Evolutionary conservation across 2,797 vertebrate genomes (phyloP).

Genomic region (Eulemur coronatus): DNA sequence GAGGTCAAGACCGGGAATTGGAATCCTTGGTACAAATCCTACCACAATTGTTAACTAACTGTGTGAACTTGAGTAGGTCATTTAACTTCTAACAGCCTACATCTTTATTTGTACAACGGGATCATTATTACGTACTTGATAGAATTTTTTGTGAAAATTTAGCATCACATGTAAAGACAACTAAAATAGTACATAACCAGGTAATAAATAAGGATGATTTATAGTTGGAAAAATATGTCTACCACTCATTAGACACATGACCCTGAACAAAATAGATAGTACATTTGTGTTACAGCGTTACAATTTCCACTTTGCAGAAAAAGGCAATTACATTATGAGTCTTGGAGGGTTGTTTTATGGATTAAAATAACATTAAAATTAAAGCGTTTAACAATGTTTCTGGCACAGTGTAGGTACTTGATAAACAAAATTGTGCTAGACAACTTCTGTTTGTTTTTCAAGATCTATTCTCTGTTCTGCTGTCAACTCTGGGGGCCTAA

Average conservation of each 20-base stretch:
- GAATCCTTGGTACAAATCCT: too few species aligned
- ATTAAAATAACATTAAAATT: not conserved
- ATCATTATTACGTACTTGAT: too few species aligned
- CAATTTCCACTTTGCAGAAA: not conserved
- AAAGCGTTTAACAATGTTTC: not conserved
- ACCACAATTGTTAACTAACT: too few species aligned
- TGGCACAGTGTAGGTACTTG: not conserved
- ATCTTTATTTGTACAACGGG: too few species aligned
- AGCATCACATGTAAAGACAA: too few species aligned
- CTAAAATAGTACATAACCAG: too few species aligned
- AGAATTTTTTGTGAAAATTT: too few species aligned
- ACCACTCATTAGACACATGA: not conserved
- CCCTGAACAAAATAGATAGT: not conserved
- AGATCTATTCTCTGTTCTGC: not conserved
- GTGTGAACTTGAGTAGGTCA: too few species aligned
- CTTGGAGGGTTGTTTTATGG: not conserved
- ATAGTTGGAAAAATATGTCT: too few species aligned
- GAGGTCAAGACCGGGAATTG: too few species aligned
- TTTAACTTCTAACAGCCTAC: too few species aligned
- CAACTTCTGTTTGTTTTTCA: not conserved
- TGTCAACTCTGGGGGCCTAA: not conserved
- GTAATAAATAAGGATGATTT: too few species aligned
- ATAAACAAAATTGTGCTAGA: not conserved
- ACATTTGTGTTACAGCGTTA: not conserved
- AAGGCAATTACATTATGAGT: not conserved